Evolutionary conservation across 2,888 invertebrate genomes (phyloP).

Genomic region (Hirtodrosophila trivittata): DNA sequence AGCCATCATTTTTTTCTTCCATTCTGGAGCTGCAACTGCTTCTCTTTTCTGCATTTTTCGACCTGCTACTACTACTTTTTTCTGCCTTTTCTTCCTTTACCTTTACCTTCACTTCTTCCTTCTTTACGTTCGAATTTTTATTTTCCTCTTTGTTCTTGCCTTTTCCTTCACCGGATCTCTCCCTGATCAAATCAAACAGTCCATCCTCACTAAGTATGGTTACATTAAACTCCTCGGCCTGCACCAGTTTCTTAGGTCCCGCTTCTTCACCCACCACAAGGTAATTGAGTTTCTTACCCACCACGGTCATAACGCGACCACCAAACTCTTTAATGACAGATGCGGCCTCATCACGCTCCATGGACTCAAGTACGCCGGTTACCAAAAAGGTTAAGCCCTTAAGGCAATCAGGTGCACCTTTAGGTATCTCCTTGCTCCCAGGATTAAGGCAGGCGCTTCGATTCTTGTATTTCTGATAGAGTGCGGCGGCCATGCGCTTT

Average conservation of each 20-base stretch:
- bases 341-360: slow-evolving; percentile 92
- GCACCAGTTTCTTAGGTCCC: slow-evolving; percentile 92
- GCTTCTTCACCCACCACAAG: slow-evolving; percentile 93
- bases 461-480: slow-evolving; percentile 91
- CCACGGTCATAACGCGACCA: slow-evolving; percentile 89
- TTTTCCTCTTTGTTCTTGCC: slow-evolving; percentile 3
- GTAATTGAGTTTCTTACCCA: slow-evolving; percentile 92
- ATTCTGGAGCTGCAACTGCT: neutral
- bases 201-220: slow-evolving; percentile 92
- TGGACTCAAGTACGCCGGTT: slow-evolving; percentile 94
- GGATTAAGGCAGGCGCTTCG: slow-evolving; percentile 92
- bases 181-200: slow-evolving; percentile 90
- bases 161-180: slow-evolving; percentile 84
- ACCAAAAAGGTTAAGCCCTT: slow-evolving; percentile 89
- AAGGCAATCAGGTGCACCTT: slow-evolving; percentile 90
- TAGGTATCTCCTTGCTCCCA: slow-evolving; percentile 92
- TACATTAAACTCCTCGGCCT: slow-evolving; percentile 89
- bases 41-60: slow-evolving; percentile 27
- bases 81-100: slow-evolving; percentile 8
- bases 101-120: slow-evolving; percentile 27
- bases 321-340: slow-evolving; percentile 91
- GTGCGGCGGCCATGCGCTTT: slow-evolving; percentile 86
- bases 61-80: slow-evolving; percentile 16
- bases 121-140: slow-evolving; percentile 20
- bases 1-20: slow-evolving; percentile 2